Conservation (phyloP, 1,140 invertebrate genomes). For the Aphaenogaster rudis region DNA sequence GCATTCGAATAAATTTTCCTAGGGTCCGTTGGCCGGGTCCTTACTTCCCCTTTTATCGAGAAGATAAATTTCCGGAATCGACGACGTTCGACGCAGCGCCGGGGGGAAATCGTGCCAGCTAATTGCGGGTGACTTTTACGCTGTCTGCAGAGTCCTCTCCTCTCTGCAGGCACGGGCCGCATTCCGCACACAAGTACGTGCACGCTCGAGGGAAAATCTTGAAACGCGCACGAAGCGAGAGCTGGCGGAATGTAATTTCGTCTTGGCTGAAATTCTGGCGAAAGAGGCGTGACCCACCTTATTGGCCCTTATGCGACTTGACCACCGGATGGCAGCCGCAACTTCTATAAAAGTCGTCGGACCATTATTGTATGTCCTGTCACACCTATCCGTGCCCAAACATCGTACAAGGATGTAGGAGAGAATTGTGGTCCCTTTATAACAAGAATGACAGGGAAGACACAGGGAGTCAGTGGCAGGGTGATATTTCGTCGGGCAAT, state of each 20-base stretch:
- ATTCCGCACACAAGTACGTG: constrained; percentile 42
- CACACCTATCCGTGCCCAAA: constrained; percentile 65
- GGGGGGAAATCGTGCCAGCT: constrained; percentile 80
- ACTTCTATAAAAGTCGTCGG: constrained; percentile 81
- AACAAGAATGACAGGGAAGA: constrained; percentile 38
- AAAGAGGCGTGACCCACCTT: constrained; percentile 75
- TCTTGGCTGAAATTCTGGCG: constrained; percentile 82
- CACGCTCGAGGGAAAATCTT: constrained; percentile 55
- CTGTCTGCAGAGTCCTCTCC: constrained; percentile 75
- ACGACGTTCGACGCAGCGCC: constrained; percentile 69
- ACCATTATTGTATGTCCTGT: constrained; percentile 70
- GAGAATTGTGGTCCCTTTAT: constrained; percentile 64
- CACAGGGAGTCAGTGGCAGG: neutral
- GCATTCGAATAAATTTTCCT: constrained; percentile 74
- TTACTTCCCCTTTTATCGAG: constrained; percentile 34
- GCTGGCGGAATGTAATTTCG: constrained; percentile 85
- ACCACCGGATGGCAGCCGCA: constrained; percentile 70
- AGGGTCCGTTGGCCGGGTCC: neutral
- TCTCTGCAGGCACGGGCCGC: constrained; percentile 50
- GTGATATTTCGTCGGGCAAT: constrained; percentile 52
- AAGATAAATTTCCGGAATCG: constrained; percentile 80
- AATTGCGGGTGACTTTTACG: constrained; percentile 81
- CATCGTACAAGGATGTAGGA: constrained; percentile 5
- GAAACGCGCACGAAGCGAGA: constrained; percentile 24
- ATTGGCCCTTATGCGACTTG: constrained; percentile 83